Base-by-base conservation (phyloP, 2,888 invertebrate species). In the Eudemis profundana region DNA sequence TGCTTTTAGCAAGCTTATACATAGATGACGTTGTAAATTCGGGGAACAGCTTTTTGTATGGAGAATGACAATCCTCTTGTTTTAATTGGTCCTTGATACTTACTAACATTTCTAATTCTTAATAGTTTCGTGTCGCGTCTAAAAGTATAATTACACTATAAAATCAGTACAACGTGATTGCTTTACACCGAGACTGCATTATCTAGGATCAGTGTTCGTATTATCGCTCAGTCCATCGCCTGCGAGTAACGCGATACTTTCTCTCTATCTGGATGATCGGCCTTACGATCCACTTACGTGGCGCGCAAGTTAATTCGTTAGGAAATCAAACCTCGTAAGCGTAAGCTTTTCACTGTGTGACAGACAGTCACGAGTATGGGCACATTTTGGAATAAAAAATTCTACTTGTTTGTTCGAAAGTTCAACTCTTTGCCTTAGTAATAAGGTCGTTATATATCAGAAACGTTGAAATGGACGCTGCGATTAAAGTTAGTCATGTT, bases 201-300 rank as follows among this genome's bases (percentile, higher is more conserved):
- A 46, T 36, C 47, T 12, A 14, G 14, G 21, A 47, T 47, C 56
- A 42, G 56, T 21, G 46, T 21, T 46, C 54, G 46, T 23, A 49
- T 21, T 59, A 65, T 65, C 65, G 46, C 29, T 17, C 57, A 46
- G 46, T 46, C 64, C 44, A 65, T 65, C 65, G 47, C 57, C 40
- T 49, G 50, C 51, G 59, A 44, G 60, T 65, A 65, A 65, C 38
- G 65, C 65, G 59, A 60, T 65, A 65, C 65, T 65, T 65, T 65
- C 65, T 51, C 60, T 47, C 44, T 65, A 65, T 65, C 65, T 38
- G 65, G 59, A 29, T 46, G 51, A 65, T 65, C 65, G 40, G 46
- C 51, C 51, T 65, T 60, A 65, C 60, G 60, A 60, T 65, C 65
- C 60, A 65, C 21, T 60, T 60, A 65, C 65, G 38, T 53, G 65